Evolutionary conservation across 37 sponge, comb jelly and placozoan species (phyloP).

Genomic region (Beroe forskalii): DNA sequence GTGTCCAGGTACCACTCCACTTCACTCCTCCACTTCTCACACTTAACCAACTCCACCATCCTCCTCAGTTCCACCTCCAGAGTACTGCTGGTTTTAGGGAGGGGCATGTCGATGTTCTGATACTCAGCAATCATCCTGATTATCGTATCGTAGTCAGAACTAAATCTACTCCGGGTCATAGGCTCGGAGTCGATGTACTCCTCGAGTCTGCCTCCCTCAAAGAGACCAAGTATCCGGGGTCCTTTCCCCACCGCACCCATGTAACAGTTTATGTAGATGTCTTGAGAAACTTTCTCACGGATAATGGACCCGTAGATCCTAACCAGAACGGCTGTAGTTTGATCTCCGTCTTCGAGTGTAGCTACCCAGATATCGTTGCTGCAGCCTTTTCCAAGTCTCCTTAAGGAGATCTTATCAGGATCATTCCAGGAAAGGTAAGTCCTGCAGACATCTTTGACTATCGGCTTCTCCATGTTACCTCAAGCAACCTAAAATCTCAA

Average conservation of each 20-base stretch:
- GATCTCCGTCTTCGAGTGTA: neutral
- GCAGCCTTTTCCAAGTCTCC: neutral
- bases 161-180: neutral
- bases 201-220: conserved; percentile 4
- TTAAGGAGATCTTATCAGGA: too few relatives aligned
- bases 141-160: neutral
- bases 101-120: neutral
- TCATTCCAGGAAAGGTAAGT: too few relatives aligned
- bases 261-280: conserved; percentile 30
- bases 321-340: too few relatives aligned
- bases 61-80: neutral
- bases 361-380: neutral
- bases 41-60: neutral
- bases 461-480: too few relatives aligned
- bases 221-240: neutral
- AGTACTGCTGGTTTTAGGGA: neutral
- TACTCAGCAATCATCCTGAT: neutral
- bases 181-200: neutral
- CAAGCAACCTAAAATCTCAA: too few relatives aligned
- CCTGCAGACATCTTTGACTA: too few relatives aligned
- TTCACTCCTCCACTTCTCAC: neutral
- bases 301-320: neutral
- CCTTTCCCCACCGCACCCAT: neutral
- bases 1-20: conserved; percentile 2
- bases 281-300: neutral